These are phyloP conservation scores for Ephydatia muelleri DNA, from an alignment of 37 sponge, comb jelly and placozoan genomes.

Conservation along the genomic window DNA sequence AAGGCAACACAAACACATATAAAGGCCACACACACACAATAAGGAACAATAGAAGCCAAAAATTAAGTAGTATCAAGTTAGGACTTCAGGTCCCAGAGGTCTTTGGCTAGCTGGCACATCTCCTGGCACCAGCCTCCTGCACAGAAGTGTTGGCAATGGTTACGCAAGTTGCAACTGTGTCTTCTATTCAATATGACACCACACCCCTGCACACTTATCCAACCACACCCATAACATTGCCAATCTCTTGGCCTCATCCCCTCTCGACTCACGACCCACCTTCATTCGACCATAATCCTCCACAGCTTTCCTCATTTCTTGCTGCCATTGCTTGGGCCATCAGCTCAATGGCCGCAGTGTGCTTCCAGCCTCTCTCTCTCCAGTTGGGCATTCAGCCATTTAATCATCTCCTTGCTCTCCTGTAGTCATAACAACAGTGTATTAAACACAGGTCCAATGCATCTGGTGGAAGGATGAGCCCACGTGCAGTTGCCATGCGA, in stretches of 20 bases:
- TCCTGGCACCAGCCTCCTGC: conserved; percentile 40
- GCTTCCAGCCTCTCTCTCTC: not conserved
- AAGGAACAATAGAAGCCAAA: too few relatives aligned
- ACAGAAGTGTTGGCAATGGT: not conserved
- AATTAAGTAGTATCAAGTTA: not conserved
- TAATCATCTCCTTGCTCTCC: conserved; percentile 10
- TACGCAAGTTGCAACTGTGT: too few relatives aligned
- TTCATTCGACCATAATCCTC: conserved; percentile 38
- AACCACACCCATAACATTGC: too few relatives aligned
- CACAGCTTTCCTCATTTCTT: conserved; percentile 8
- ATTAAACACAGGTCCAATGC: not conserved
- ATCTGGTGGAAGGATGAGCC: too few relatives aligned
- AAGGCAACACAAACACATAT: too few relatives aligned
- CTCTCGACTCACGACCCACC: not conserved
- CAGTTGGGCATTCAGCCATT: conserved; percentile 4
- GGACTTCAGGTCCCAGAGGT: conserved; percentile 49
- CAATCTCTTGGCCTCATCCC: too few relatives aligned
- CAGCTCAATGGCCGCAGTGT: not conserved
- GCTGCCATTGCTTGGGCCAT: not conserved
- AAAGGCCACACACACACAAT: too few relatives aligned
- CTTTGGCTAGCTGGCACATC: conserved; percentile 55
- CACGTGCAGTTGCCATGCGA: too few relatives aligned
- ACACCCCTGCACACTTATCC: too few relatives aligned
- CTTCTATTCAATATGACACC: not conserved
- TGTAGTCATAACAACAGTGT: not conserved